phyloP scores from a whole-genome alignment of 2,113 vertebrate genomes.

The Stercorarius parasiticus region DNA sequence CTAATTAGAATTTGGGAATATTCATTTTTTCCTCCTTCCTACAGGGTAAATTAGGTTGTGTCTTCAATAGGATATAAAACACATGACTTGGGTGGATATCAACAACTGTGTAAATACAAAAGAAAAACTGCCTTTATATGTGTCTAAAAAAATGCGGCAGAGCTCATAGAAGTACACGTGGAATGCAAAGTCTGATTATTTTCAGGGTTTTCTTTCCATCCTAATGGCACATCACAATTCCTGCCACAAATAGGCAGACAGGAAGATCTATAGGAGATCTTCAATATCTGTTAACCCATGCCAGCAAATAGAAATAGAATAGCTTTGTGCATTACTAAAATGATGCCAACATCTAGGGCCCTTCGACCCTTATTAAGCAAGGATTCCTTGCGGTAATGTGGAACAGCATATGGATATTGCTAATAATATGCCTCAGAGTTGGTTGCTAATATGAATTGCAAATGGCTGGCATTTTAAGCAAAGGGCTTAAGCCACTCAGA shows the following conservation, averaged over 20 bases:
- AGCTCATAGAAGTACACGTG: neutral
- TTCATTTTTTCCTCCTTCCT: neutral
- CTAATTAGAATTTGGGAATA: neutral
- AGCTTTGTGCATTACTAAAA: neutral
- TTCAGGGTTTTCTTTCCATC: neutral
- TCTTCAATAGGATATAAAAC: neutral
- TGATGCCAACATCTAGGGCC: neutral
- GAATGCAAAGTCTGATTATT: neutral
- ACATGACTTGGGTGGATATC: neutral
- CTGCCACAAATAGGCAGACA: neutral
- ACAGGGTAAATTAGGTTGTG: neutral
- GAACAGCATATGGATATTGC: neutral
- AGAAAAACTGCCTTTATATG: neutral
- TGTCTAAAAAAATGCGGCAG: neutral
- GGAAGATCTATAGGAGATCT: neutral
- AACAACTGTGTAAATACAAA: neutral
- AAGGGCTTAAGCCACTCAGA: neutral
- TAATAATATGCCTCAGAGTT: neutral
- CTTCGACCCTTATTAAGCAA: neutral
- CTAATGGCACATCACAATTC: neutral
- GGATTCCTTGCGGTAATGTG: neutral
- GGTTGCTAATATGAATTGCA: neutral
- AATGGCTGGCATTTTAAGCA: neutral
- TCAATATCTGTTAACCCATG: neutral
- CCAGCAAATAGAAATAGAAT: neutral